These are phyloP conservation scores for Agriopis leucophaearia DNA, from an alignment of 2,888 invertebrate genomes.

Conservation along the genomic window DNA sequence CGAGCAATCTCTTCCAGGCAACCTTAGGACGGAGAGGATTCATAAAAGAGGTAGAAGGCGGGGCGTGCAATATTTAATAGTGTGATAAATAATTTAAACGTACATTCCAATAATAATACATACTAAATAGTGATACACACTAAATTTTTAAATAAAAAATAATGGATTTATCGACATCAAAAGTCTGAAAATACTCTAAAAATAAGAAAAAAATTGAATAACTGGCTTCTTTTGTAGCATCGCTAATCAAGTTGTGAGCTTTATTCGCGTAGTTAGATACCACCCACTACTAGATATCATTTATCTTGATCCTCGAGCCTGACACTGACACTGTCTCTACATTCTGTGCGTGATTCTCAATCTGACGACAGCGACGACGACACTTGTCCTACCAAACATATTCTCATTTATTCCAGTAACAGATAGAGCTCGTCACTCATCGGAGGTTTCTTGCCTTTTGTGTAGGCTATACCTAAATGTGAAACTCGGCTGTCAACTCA, in stretches of 20 bases:
- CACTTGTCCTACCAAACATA: not conserved
- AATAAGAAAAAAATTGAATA: not conserved
- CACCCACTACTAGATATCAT: not conserved
- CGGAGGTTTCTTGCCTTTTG: not conserved
- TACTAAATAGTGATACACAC: too few species aligned
- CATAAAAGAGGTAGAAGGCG: too few species aligned
- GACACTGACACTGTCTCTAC: not conserved
- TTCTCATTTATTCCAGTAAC: slow-evolving; percentile 11
- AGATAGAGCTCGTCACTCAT: not conserved
- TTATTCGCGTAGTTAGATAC: not conserved
- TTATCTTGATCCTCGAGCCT: not conserved
- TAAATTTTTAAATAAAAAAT: too few species aligned
- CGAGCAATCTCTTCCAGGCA: too few species aligned
- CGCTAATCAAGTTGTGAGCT: slow-evolving; percentile 1
- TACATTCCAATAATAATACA: too few species aligned
- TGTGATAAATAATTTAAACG: too few species aligned
- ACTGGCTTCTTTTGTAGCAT: not conserved
- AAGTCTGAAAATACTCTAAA: not conserved
- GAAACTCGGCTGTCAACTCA: too few species aligned
- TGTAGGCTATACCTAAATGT: not conserved
- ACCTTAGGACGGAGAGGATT: too few species aligned
- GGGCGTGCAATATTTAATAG: too few species aligned
- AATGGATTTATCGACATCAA: too few species aligned
- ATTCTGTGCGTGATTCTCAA: not conserved
- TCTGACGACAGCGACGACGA: slow-evolving; percentile 1